These are phyloP conservation scores for Mesochorus sp. DNA, from an alignment of 2,888 invertebrate species.

Conservation along the genomic window DNA sequence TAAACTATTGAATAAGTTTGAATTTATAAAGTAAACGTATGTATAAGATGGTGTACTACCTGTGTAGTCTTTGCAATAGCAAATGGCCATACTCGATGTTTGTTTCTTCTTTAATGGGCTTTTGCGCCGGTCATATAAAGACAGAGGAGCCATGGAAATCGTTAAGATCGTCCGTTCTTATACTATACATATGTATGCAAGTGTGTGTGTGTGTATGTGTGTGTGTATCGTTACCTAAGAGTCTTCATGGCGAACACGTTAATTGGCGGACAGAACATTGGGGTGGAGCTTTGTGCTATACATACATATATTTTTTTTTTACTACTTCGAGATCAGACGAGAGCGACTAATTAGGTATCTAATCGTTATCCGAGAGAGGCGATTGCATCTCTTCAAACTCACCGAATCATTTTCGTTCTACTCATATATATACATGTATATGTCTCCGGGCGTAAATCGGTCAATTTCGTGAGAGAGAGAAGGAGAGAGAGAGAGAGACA, in stretches of 20 bases:
- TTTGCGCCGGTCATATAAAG: conserved; percentile 25
- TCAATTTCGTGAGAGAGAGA: conserved; percentile 6
- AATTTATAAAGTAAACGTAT: too few species aligned
- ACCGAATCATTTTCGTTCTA: neutral
- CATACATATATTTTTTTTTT: neutral
- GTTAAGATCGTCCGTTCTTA: conserved; percentile 33
- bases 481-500: neutral
- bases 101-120: conserved; percentile 46
- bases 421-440: neutral
- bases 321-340: conserved; percentile 16
- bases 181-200: conserved; percentile 2
- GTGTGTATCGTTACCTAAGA: neutral
- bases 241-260: conserved; percentile 38
- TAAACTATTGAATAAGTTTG: too few species aligned
- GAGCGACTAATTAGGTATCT: conserved; percentile 51
- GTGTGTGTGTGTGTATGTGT: too few species aligned
- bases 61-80: too few species aligned
- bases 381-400: conserved; percentile 5
- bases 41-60: too few species aligned
- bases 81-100: conserved; percentile 28
- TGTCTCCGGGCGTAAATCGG: neutral
- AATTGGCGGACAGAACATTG: conserved; percentile 42
- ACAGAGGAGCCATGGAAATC: conserved; percentile 45
- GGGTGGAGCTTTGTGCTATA: conserved; percentile 24
- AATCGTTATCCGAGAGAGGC: conserved; percentile 37